Evolutionary conservation across 2,113 vertebrate species (phyloP).

Genomic region (Sander vitreus): DNA sequence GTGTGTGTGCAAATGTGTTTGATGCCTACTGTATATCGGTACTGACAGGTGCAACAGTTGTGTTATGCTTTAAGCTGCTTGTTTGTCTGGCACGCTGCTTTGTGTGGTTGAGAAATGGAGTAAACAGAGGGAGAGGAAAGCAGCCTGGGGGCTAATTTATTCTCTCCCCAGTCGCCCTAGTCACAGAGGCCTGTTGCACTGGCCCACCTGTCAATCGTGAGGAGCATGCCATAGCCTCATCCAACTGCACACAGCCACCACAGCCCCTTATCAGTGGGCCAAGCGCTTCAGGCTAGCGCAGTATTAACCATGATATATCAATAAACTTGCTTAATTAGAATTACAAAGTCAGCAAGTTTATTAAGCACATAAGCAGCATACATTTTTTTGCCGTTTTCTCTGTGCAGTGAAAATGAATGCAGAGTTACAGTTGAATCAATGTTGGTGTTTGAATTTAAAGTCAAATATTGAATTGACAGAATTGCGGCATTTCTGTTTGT

Average conservation of each 20-base stretch:
- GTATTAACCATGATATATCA: slow-evolving; percentile 65
- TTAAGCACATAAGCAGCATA: slow-evolving; percentile 4
- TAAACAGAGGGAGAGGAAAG: slow-evolving; percentile 79
- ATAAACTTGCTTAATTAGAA: slow-evolving; percentile 61
- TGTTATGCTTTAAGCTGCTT: slow-evolving; percentile 78
- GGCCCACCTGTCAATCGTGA: slow-evolving; percentile 79
- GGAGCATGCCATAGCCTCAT: slow-evolving; percentile 54
- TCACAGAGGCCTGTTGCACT: slow-evolving; percentile 75
- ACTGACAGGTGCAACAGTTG: slow-evolving; percentile 82
- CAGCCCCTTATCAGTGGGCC: slow-evolving; percentile 52
- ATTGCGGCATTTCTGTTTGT: slow-evolving; percentile 39
- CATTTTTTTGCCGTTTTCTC: slow-evolving; percentile 10
- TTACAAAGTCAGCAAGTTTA: slow-evolving; percentile 56
- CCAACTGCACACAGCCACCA: slow-evolving; percentile 40
- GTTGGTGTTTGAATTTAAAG: slow-evolving; percentile 19
- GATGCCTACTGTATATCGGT: slow-evolving; percentile 69
- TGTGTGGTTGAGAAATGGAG: slow-evolving; percentile 81
- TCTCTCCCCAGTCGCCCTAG: slow-evolving; percentile 76
- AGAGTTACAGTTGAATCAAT: not conserved
- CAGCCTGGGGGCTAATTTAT: slow-evolving; percentile 84
- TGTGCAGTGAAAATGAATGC: slow-evolving; percentile 9
- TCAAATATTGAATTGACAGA: slow-evolving; percentile 31
- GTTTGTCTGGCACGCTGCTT: slow-evolving; percentile 78
- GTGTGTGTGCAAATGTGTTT: slow-evolving; percentile 55
- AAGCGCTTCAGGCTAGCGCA: slow-evolving; percentile 62